phyloP scores from a whole-genome alignment of 2,888 invertebrate genomes.

The Melanostoma scalare region DNA sequence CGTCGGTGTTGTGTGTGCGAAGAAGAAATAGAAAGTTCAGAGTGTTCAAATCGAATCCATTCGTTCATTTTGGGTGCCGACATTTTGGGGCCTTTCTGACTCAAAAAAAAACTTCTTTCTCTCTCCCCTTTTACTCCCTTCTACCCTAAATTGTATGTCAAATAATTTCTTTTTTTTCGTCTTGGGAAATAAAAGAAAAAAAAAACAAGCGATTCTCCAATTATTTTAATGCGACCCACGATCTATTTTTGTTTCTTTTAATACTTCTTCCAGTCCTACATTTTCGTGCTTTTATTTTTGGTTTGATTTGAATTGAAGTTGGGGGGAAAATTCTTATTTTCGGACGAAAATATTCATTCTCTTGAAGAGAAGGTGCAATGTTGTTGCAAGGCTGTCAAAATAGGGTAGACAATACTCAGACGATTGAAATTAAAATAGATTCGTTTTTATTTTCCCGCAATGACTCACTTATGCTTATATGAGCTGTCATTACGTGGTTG shows the following conservation, averaged over 20 bases:
- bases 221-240: slow-evolving; percentile 71
- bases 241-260: slow-evolving; percentile 63
- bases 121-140: slow-evolving; percentile 8
- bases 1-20: slow-evolving; percentile 42
- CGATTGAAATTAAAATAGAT: background rate
- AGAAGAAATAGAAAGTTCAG: slow-evolving; percentile 67
- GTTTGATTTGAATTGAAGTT: slow-evolving; percentile 33
- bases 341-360: background rate
- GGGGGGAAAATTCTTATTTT: slow-evolving; percentile 33
- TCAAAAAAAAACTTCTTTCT: slow-evolving; percentile 29
- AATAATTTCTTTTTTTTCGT: slow-evolving; percentile 25
- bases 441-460: background rate
- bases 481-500: slow-evolving; percentile 36
- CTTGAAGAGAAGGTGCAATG: slow-evolving; percentile 24
- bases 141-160: slow-evolving; percentile 56
- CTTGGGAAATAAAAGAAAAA: slow-evolving; percentile 24
- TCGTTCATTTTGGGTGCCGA: slow-evolving; percentile 62
- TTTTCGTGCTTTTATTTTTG: slow-evolving; percentile 45
- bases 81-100: slow-evolving; percentile 66
- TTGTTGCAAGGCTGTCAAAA: slow-evolving; percentile 1
- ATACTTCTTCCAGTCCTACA: slow-evolving; percentile 35
- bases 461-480: slow-evolving; percentile 49
- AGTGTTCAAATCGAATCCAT: slow-evolving; percentile 54
- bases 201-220: slow-evolving; percentile 46
- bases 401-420: background rate